Percentiles rank a stretch among this genome's conserved stretches.
phyloP scores from a whole-genome alignment of 1,140 invertebrate genomes.

The Solenopsis invicta region DNA sequence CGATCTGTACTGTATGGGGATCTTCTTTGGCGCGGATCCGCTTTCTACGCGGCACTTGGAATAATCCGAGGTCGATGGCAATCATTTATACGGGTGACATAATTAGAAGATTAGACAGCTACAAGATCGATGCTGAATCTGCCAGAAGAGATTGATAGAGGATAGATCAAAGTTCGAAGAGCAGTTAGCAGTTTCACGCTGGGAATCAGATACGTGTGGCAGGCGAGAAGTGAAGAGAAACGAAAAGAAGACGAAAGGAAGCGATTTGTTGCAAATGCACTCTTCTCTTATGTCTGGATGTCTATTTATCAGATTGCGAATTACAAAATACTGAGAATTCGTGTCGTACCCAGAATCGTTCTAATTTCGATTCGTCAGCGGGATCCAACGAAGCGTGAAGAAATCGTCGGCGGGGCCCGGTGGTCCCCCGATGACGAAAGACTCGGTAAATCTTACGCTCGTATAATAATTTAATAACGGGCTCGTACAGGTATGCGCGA shows the following conservation, averaged over 20 bases:
- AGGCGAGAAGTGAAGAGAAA: background rate
- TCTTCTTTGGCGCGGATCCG: conserved; percentile 32
- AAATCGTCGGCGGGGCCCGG: conserved; percentile 57
- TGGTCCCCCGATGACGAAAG: conserved; percentile 78
- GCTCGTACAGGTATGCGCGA: conserved; percentile 72
- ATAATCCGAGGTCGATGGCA: conserved; percentile 32
- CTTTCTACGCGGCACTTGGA: conserved; percentile 20
- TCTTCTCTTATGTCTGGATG: background rate
- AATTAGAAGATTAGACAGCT: conserved; percentile 1
- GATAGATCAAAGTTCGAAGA: background rate
- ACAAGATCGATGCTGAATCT: background rate
- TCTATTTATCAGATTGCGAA: background rate
- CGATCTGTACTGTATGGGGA: conserved; percentile 31
- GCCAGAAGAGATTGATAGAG: background rate
- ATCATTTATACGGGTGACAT: conserved; percentile 46
- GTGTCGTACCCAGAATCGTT: background rate
- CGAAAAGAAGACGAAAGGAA: background rate
- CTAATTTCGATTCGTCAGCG: conserved; percentile 59
- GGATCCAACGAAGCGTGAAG: conserved; percentile 66
- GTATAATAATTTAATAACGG: conserved; percentile 84
- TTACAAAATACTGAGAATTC: background rate
- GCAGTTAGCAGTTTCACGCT: background rate
- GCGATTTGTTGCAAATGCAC: background rate
- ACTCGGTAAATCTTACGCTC: conserved; percentile 79
- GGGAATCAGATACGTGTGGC: background rate